Base-by-base conservation (phyloP, 2,888 invertebrate species). In the Hydrotaea diabolus region DNA sequence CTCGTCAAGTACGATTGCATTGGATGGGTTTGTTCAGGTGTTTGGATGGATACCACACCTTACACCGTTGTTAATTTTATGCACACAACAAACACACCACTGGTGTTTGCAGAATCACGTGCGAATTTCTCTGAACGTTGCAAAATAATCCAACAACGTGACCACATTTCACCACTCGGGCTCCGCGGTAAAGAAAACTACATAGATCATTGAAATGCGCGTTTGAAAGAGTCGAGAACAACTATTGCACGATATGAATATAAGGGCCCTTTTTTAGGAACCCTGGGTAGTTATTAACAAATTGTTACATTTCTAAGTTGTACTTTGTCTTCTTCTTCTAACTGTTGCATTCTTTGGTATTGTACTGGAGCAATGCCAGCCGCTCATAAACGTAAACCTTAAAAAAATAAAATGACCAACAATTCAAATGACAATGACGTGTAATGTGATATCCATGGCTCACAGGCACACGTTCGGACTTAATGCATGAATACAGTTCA, bases 401-500 rank as follows among this genome's bases (percentile, higher is more conserved):
- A 23, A 69, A 66, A 39, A 39, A 21, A 43, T 43, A 23, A 17
- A 8, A 46, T 69, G 26, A 57, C 57, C 23, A 71, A 71, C 19
- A 46, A 9, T 17, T 26, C 36, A 43, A 21, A 31, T 77, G 23
- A 62, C 62, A 77, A 71, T 71, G 19, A 71, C 46, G 62, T 46
- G 77, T 71, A 77, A 77, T 31, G 5, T 31, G 77, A 77, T 80
- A 75, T 75, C 21, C 46, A 21, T 46, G 31, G 9, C 26, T 13
- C 59, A 26, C 59, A 31, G 31, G 7, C 31, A 49, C 49, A 1
- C 46, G 23, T 59, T 53, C 43, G 39, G n/a, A n/a, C n/a, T n/a
- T n/a, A n/a, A n/a, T 49, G 73, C 23, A 19, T 72, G n/a, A 1
- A 8, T 2, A 31, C 31, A 31, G 31, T 31, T 2, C 31, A 4